Evolutionary conservation across 2,888 invertebrate species (phyloP).

Genomic region (Caenorhabditis angaria): DNA sequence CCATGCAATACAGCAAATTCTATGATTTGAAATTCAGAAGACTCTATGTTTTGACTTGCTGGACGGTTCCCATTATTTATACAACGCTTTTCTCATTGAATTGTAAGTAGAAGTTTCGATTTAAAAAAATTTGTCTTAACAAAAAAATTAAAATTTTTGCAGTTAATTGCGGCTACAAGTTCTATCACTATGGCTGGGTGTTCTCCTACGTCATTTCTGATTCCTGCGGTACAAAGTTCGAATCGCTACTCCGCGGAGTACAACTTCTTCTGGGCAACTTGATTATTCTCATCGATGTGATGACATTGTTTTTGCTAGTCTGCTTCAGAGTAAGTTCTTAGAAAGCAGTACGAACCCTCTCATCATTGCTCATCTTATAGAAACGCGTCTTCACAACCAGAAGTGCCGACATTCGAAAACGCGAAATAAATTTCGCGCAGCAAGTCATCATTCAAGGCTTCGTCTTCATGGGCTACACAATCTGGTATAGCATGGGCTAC

Average conservation of each 20-base stretch:
- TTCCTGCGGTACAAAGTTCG: background rate
- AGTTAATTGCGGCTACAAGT: background rate
- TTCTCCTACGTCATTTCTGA: background rate
- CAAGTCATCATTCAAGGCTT: slow-evolving; percentile 30
- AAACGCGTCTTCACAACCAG: background rate
- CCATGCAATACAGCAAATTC: background rate
- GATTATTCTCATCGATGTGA: slow-evolving; percentile 12
- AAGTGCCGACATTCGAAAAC: background rate
- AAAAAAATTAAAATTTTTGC: background rate
- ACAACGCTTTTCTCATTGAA: background rate
- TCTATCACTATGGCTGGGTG: background rate
- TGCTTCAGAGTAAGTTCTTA: slow-evolving; percentile 10
- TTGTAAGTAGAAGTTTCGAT: background rate
- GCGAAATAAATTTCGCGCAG: slow-evolving; percentile 18
- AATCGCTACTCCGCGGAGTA: background rate
- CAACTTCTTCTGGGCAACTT: background rate
- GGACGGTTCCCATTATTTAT: background rate
- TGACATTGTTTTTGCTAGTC: slow-evolving; percentile 10
- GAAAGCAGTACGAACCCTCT: background rate
- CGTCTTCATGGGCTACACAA: slow-evolving; percentile 12
- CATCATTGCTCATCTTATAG: background rate
- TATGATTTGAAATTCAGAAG: background rate
- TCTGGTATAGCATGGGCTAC: slow-evolving; percentile 24
- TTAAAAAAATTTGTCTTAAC: background rate
- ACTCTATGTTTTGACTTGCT: background rate